Evolutionary conservation across 2,888 invertebrate species (phyloP), one percentile per base, ranked within the genome.

Genomic region (Sialis lutaria): DNA sequence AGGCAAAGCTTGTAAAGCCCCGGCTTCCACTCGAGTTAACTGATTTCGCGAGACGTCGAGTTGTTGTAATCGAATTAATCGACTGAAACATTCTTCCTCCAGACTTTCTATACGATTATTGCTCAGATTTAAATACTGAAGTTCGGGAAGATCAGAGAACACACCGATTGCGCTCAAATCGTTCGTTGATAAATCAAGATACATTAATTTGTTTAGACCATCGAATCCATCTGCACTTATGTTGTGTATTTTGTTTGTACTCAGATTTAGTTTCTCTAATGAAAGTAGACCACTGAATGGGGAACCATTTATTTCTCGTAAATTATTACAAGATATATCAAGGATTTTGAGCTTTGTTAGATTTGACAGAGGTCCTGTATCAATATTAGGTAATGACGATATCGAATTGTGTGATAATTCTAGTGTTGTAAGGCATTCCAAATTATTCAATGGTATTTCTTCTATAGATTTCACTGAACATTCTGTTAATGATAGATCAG

Each of bases 101-200:
- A 84, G 67, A 49, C 71, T 69, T 55, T 74, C 70, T 50, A 85
- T 64, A 50, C 68, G 69, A 58, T 85, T 85, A 48, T 75, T 72
- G 56, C 82, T 80, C 48, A 85, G 66, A 59, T 82, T 80, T n/a
- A 85, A 67, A 56, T 79, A 73, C 57, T 81, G 79, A 22, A 85
- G 65, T 52, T 67, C 73, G 53, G 67, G 67, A 43, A 77, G 62
- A 5, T 76, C 71, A 30, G 67, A 65, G 53, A 83, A 73, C 33
- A 75, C 69, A 10, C 59, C 59, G 49, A 83, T 58, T 33, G 61
- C 60, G 4, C 68, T 67, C 52, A 84, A 62, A 53, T 73, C 72
- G 61, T 86, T 87, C 57, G 73, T 70, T 40, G 82, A 79, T 46
- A 88, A 63, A 57, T 84, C 81, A 55, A 89, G 65, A 45, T 72